Percentiles rank a stretch among this genome's conserved stretches.
Evolutionary conservation across 2,888 invertebrate genomes (phyloP).

Genomic region (Cryptophagus acutangulus): DNA sequence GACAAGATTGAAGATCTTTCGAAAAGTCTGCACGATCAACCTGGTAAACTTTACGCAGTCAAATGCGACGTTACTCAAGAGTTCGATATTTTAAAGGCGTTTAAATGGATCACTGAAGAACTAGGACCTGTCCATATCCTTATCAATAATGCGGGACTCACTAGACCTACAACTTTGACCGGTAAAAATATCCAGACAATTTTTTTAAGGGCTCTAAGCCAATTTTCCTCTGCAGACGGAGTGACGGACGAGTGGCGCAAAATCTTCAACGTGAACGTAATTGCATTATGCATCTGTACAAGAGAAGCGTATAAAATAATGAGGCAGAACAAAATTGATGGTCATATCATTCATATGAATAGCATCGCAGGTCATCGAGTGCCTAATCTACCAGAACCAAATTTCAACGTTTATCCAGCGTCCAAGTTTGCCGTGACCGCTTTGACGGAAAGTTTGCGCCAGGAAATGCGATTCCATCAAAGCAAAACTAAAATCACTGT

Average conservation of each 20-base stretch:
- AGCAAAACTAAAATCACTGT: conserved; percentile 39
- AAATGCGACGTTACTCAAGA: conserved; percentile 27
- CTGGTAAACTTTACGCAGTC: conserved; percentile 21
- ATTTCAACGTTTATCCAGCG: conserved; percentile 6
- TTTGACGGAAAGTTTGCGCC: conserved; percentile 7
- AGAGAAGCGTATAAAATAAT: conserved; percentile 29
- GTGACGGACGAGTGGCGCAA: conserved; percentile 17
- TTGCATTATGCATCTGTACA: conserved; percentile 27
- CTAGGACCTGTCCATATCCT: conserved; percentile 28
- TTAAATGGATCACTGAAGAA: conserved; percentile 21
- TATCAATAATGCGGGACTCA: conserved; percentile 30
- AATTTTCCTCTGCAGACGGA: neutral
- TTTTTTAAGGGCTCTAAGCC: neutral
- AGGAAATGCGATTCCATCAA: conserved; percentile 27
- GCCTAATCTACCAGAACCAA: conserved; percentile 18
- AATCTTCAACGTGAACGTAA: conserved; percentile 28
- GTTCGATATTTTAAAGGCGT: conserved; percentile 23
- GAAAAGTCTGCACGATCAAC: conserved; percentile 11
- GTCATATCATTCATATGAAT: conserved; percentile 29
- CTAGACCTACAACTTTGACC: neutral
- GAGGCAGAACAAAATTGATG: conserved; percentile 26
- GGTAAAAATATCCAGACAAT: neutral
- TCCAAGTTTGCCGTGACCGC: conserved; percentile 10
- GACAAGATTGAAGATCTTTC: conserved; percentile 21
- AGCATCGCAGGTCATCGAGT: conserved; percentile 31